phyloP scores from a whole-genome alignment of 2,888 invertebrate genomes.

The Heterodera filipjevi region DNA sequence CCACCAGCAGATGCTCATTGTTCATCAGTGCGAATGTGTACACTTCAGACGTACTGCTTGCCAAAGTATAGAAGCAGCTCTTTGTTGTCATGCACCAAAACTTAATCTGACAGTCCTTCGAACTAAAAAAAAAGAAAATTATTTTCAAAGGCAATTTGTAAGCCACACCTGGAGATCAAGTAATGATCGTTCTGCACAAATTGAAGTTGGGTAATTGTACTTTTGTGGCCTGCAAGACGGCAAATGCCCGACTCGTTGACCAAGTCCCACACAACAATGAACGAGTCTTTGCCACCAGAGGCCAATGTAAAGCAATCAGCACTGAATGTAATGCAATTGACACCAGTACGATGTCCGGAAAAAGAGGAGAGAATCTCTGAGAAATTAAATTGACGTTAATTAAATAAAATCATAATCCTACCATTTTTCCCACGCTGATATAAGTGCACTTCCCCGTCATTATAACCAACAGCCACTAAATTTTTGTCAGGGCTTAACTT shows the following conservation, averaged over 20 bases:
- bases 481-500: slow-evolving; percentile 78
- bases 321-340: slow-evolving; percentile 84
- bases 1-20: slow-evolving; percentile 81
- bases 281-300: slow-evolving; percentile 77
- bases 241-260: slow-evolving; percentile 87
- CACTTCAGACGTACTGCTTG: slow-evolving; percentile 76
- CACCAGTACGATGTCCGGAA: slow-evolving; percentile 82
- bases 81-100: slow-evolving; percentile 95
- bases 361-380: slow-evolving; percentile 71
- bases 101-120: slow-evolving; percentile 91
- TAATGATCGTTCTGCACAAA: slow-evolving; percentile 67
- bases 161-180: slow-evolving; percentile 67
- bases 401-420: not conserved
- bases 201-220: slow-evolving; percentile 77
- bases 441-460: slow-evolving; percentile 75
- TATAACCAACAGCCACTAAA: slow-evolving; percentile 86
- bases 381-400: not conserved
- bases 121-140: slow-evolving; percentile 66
- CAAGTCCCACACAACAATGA: slow-evolving; percentile 84
- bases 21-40: slow-evolving; percentile 82
- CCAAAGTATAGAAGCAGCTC: slow-evolving; percentile 91
- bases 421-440: slow-evolving; percentile 36
- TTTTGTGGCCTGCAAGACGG: slow-evolving; percentile 88
- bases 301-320: slow-evolving; percentile 81
- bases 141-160: too few relatives aligned